These are phyloP conservation scores for Drosophila sp. DNA, from an alignment of 1,140 invertebrate genomes.

Conservation along the genomic window DNA sequence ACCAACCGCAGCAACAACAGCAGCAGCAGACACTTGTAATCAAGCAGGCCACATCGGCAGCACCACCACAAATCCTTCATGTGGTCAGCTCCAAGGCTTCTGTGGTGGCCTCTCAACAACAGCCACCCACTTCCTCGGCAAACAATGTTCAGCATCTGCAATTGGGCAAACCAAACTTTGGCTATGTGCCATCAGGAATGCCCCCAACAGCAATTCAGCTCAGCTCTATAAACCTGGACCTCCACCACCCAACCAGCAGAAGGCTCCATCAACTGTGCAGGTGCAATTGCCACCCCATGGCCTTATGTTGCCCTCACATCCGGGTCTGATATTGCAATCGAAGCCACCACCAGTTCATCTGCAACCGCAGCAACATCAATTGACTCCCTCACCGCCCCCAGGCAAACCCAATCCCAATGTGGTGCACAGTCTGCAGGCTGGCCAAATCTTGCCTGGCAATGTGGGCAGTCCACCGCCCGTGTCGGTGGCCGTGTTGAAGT, in stretches of 20 bases:
- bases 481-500: conserved; percentile 75
- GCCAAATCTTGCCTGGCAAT: conserved; percentile 84
- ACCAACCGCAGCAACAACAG: conserved; percentile 42
- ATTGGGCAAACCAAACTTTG: conserved; percentile 54
- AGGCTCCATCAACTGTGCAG: conserved; percentile 30
- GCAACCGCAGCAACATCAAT: conserved; percentile 68
- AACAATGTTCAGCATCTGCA: conserved; percentile 39
- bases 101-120: conserved; percentile 41
- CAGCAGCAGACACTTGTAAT: conserved; percentile 75
- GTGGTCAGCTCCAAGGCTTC: conserved; percentile 78
- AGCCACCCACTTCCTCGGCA: conserved; percentile 24
- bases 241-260: conserved; percentile 43
- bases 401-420: conserved; percentile 58
- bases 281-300: conserved; percentile 58
- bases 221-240: conserved; percentile 51
- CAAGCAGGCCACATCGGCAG: conserved; percentile 61
- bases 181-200: conserved; percentile 48
- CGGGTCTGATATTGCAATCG: conserved; percentile 63
- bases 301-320: conserved; percentile 55
- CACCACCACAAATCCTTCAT: conserved; percentile 66
- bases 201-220: conserved; percentile 53
- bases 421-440: conserved; percentile 74
- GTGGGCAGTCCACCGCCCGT: conserved; percentile 85
- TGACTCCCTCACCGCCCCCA: conserved; percentile 63
- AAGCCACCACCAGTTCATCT: conserved; percentile 62